Base-by-base conservation (phyloP, 2,888 invertebrate genomes). In the Phortica okadai region DNA sequence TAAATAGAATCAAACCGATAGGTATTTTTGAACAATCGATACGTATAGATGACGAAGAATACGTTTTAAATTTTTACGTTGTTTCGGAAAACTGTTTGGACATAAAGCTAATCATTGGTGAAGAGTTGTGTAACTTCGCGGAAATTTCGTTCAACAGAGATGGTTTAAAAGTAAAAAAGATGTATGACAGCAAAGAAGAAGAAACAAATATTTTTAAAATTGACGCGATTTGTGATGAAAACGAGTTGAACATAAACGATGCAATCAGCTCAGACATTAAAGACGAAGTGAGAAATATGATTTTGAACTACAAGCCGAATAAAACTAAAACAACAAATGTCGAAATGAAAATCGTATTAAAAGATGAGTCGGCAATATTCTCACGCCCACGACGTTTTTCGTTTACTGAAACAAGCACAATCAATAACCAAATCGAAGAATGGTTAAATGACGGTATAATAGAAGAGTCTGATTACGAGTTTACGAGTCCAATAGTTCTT, bases 311-410 rank as follows among this genome's bases (percentile, higher is more conserved):
- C n/a, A 33, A 45, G 6, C 54, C 33, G 11, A 41, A 6, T 11
- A 74, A 74, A 41, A 5, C 2, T 2, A 54, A 54, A n/a, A 42
- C 73, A 6, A 76, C 76, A 42, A 75, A 73, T 7, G 59, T 76
- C 2, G 56, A 76, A 58, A 77, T 76, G 74, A 72, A 67, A 16
- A 74, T 76, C n/a, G 42, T 73, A 1, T 10, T 79, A 2, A 72
- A 42, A 75, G 75, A 77, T 21, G 75, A 77, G 7, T 54, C 73
- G 2, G 56, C 75, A 70, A 77, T 72, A 50, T 76, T 64, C 41
- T 76, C 74, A 16, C 58, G 74, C 1, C 74, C 74, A 4, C 69
- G 72, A 0, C 16, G 78, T 58, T 76, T 73, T 25, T 45, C 69
- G 21, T 25, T 45, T 50, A 21, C 44, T 0, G 42, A 69, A 16